phyloP scores from a whole-genome alignment of 1,140 invertebrate genomes.

The Halictus rubicundus region DNA sequence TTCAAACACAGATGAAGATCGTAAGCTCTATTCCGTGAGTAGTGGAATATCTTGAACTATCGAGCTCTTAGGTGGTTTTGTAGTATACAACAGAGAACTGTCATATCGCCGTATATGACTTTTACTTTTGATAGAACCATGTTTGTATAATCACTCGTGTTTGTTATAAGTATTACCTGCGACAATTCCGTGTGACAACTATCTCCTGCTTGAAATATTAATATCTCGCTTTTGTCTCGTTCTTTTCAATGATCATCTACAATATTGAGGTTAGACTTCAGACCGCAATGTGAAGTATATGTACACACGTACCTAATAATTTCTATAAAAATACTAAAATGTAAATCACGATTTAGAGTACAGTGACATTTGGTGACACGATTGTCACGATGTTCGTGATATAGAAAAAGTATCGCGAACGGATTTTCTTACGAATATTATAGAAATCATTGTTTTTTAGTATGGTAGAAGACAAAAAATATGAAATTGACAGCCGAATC shows the following conservation, averaged over 20 bases:
- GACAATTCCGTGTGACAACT: constrained; percentile 1
- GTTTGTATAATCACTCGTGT: constrained; percentile 1
- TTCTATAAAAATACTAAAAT: constrained; percentile 23
- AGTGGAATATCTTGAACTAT: constrained; percentile 40
- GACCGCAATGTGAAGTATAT: constrained; percentile 34
- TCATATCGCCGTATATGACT: constrained; percentile 57
- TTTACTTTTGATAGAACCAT: constrained; percentile 47
- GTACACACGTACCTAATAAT: constrained; percentile 15
- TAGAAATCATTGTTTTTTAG: constrained; percentile 57
- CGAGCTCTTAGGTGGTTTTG: constrained; percentile 16
- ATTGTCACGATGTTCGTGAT: background rate
- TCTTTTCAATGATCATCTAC: constrained; percentile 53
- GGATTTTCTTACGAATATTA: background rate
- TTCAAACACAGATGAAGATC: background rate
- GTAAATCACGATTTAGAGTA: background rate
- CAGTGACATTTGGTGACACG: background rate
- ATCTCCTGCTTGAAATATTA: constrained; percentile 20
- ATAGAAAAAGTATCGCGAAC: background rate
- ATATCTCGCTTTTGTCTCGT: constrained; percentile 5
- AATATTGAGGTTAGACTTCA: constrained; percentile 57
- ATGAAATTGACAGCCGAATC: constrained; percentile 81
- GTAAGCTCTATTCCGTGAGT: background rate
- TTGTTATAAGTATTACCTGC: constrained; percentile 17
- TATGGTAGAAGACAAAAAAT: constrained; percentile 76
- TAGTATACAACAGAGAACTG: constrained; percentile 48